These are phyloP conservation scores for Eidolon dupreanum DNA, from an alignment of 2,797 vertebrate species.

Conservation along the genomic window DNA sequence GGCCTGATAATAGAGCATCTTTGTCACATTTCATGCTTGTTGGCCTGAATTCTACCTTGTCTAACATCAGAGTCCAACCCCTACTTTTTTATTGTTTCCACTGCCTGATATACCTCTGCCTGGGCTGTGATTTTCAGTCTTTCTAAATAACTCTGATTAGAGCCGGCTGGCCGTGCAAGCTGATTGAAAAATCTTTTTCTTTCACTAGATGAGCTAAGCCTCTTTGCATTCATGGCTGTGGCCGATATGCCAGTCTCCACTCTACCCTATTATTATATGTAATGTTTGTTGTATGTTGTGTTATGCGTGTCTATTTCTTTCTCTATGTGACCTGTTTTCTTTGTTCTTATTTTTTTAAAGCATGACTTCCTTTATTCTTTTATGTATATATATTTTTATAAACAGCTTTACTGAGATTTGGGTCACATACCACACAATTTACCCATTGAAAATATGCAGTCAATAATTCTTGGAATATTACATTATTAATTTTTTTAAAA, in stretches of 20 bases:
- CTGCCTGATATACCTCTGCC: neutral
- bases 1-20: neutral
- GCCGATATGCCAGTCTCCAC: fast-evolving
- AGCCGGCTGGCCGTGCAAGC: neutral
- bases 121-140: neutral
- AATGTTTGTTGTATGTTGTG: fast-evolving
- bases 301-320: neutral
- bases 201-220: neutral
- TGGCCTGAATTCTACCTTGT: neutral
- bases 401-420: neutral
- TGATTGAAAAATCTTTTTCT: neutral
- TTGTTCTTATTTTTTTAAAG: neutral
- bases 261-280: fast-evolving
- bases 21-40: neutral
- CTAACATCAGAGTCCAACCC: neutral
- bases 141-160: neutral
- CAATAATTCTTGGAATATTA: neutral
- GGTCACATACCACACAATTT: neutral
- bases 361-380: neutral
- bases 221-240: fast-evolving
- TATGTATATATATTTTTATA: neutral
- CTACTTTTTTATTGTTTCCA: neutral
- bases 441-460: neutral
- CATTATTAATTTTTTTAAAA: conserved; percentile 32
- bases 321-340: neutral